A percentile compares a stretch with the other conserved stretches of the same genome.
Evolutionary conservation across 2,797 vertebrate genomes (phyloP).

Genomic region (Gephyroberyx darwinii): DNA sequence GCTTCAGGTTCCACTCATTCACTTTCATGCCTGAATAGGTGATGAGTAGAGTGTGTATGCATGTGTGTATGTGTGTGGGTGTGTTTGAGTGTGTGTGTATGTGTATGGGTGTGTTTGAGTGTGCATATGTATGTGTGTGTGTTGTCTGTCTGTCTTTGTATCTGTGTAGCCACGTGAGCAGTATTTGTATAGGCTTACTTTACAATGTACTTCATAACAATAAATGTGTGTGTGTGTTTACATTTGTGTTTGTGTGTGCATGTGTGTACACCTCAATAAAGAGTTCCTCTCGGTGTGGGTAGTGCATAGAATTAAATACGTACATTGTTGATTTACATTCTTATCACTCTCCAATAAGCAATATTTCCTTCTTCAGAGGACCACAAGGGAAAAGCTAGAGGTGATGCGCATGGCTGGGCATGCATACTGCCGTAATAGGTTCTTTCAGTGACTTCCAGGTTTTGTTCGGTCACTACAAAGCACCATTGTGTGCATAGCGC

Average conservation of each 20-base stretch:
- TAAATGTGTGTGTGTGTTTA: background rate
- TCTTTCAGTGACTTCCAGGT: slow-evolving; percentile 52
- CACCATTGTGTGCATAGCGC: slow-evolving; percentile 41
- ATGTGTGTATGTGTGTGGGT: background rate
- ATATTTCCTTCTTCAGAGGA: slow-evolving; percentile 18
- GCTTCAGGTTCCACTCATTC: slow-evolving; percentile 37
- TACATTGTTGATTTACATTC: slow-evolving; percentile 1
- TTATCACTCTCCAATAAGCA: slow-evolving; percentile 40
- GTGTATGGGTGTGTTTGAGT: background rate
- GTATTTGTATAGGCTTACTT: slow-evolving; percentile 1
- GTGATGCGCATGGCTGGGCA: slow-evolving; percentile 47
- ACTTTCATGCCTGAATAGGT: slow-evolving; percentile 37
- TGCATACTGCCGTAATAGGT: slow-evolving; percentile 38
- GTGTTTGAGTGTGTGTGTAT: background rate
- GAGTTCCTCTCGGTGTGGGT: background rate
- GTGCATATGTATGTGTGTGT: background rate
- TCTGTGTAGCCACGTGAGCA: background rate
- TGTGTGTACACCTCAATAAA: background rate
- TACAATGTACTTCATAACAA: background rate
- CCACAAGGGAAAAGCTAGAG: slow-evolving; percentile 11
- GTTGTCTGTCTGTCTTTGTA: slow-evolving; percentile 6
- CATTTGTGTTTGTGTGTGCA: background rate
- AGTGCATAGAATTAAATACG: background rate
- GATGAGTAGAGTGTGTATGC: slow-evolving; percentile 6
- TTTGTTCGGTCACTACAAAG: slow-evolving; percentile 57